These are phyloP conservation scores for Drosophila pegasa DNA, from an alignment of 2,888 invertebrate genomes.

Conservation along the genomic window DNA sequence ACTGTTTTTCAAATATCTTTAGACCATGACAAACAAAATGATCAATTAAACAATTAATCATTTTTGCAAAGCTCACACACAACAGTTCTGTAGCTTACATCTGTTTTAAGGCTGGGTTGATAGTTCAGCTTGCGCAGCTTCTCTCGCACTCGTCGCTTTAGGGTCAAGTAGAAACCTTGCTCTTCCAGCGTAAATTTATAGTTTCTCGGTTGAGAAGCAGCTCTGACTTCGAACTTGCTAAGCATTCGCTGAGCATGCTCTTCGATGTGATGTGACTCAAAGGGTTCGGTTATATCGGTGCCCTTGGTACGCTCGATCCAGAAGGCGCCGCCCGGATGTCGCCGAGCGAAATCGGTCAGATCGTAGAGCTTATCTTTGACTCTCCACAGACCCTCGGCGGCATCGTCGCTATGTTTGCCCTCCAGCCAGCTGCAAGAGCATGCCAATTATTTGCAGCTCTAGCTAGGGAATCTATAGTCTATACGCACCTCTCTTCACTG, in stretches of 20 bases:
- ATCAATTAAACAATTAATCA: neutral
- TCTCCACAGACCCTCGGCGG: conserved; percentile 91
- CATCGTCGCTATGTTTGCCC: conserved; percentile 88
- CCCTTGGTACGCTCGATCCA: conserved; percentile 90
- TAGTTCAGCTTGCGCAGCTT: conserved; percentile 86
- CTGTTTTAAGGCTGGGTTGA: conserved; percentile 73
- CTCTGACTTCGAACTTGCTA: conserved; percentile 88
- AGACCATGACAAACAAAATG: neutral
- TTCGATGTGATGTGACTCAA: conserved; percentile 90
- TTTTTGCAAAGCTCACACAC: neutral
- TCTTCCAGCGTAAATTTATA: conserved; percentile 90
- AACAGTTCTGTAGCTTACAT: conserved; percentile 44
- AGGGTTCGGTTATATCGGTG: conserved; percentile 92
- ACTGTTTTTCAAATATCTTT: neutral
- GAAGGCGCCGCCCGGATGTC: conserved; percentile 93
- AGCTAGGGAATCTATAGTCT: neutral
- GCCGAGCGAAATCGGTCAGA: conserved; percentile 89
- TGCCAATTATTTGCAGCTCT: neutral
- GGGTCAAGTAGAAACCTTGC: conserved; percentile 90
- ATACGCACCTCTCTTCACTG: conserved; percentile 72
- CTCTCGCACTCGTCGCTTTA: conserved; percentile 87
- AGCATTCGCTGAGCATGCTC: conserved; percentile 87
- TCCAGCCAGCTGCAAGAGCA: conserved; percentile 86
- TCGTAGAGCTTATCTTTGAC: conserved; percentile 92
- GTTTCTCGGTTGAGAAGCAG: conserved; percentile 87